Conservation (phyloP, 2,888 invertebrate genomes). For the Itoplectis maculator region DNA sequence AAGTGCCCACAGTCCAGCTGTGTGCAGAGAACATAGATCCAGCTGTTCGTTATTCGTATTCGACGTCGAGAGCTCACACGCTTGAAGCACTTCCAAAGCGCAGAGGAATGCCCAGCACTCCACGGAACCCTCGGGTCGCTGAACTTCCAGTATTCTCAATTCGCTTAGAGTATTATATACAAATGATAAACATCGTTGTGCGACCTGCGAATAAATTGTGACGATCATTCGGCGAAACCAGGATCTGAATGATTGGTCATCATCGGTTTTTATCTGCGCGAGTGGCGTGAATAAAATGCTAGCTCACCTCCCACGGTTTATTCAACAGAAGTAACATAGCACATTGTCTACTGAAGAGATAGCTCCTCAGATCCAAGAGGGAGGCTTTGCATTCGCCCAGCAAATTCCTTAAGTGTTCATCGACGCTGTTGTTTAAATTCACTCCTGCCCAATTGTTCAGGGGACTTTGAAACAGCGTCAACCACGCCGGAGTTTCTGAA, state of each 20-base stretch:
- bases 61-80: conserved; percentile 89
- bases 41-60: conserved; percentile 87
- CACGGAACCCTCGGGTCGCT: conserved; percentile 92
- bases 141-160: conserved; percentile 92
- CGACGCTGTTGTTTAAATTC: conserved; percentile 87
- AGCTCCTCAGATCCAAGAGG: conserved; percentile 95
- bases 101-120: conserved; percentile 97
- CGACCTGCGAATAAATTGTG: conserved; percentile 87
- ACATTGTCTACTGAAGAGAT: conserved; percentile 96
- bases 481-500: conserved; percentile 93
- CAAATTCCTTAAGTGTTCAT: conserved; percentile 85
- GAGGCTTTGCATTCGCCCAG: conserved; percentile 86
- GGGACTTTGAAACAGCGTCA: conserved; percentile 92
- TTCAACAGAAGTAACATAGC: conserved; percentile 91
- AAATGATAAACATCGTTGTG: conserved; percentile 94
- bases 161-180: conserved; percentile 96
- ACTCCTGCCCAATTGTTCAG: conserved; percentile 93
- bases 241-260: not conserved
- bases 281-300: not conserved
- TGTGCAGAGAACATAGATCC: conserved; percentile 92
- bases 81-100: conserved; percentile 94
- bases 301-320: conserved; percentile 92
- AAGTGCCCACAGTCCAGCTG: conserved; percentile 94
- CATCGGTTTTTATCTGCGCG: not conserved
- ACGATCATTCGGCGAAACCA: not conserved